Conservation (phyloP, 2,888 invertebrate genomes). For the Nymphalis c-album region DNA sequence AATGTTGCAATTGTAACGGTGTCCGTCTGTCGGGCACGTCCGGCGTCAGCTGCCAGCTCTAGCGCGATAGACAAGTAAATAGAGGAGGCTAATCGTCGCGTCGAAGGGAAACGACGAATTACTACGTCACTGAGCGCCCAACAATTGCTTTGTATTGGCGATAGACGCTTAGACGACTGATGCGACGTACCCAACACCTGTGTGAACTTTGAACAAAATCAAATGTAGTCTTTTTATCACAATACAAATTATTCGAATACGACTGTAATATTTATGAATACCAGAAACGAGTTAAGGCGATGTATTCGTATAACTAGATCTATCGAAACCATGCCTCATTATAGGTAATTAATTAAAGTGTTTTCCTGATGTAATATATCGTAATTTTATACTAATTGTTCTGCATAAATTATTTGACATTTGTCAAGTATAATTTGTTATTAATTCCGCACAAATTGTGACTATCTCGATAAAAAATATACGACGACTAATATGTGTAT, state of each 20-base stretch:
- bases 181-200: conserved; percentile 51
- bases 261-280: not conserved
- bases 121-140: conserved; percentile 73
- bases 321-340: conserved; percentile 5
- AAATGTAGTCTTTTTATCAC: conserved; percentile 15
- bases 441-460: conserved; percentile 27
- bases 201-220: conserved; percentile 44
- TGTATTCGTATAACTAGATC: not conserved
- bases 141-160: conserved; percentile 74
- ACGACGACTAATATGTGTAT: not conserved
- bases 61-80: conserved; percentile 78
- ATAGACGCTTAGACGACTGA: conserved; percentile 58
- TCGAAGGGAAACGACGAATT: conserved; percentile 79
- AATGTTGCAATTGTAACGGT: conserved; percentile 76
- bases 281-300: not conserved
- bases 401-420: conserved; percentile 18
- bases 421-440: conserved; percentile 26
- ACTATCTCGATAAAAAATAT: conserved; percentile 26
- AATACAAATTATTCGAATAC: conserved; percentile 13
- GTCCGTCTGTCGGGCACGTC: conserved; percentile 73
- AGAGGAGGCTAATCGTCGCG: conserved; percentile 79
- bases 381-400: conserved; percentile 3
- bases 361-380: conserved; percentile 13
- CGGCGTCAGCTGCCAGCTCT: conserved; percentile 76
- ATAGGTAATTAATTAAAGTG: conserved; percentile 10